Evolutionary conservation across 2,888 invertebrate species (phyloP).

Genomic region (Paralinhomoeus sp.): DNA sequence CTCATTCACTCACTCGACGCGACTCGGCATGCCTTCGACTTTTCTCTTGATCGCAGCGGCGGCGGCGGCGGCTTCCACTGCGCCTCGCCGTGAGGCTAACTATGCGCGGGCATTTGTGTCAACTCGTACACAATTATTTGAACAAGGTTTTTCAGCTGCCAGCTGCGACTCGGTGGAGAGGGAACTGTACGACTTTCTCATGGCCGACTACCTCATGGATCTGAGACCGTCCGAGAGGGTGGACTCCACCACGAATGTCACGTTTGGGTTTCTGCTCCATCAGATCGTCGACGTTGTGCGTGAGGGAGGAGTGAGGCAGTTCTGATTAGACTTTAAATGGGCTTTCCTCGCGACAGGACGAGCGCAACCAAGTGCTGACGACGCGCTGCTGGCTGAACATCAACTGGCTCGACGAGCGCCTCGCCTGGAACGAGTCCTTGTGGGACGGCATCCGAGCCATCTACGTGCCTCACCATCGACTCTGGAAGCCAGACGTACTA

Average conservation of each 20-base stretch:
- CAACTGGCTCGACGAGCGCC: slow-evolving; percentile 20
- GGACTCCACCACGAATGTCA: slow-evolving; percentile 47
- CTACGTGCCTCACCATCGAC: slow-evolving; percentile 19
- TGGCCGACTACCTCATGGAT: slow-evolving; percentile 52
- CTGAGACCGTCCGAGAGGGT: slow-evolving; percentile 50
- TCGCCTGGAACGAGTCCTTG: slow-evolving; percentile 4
- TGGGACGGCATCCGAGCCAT: slow-evolving; percentile 15
- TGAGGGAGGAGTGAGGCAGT: not conserved
- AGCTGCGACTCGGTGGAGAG: no score
- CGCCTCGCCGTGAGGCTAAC: no score
- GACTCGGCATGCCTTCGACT: no score
- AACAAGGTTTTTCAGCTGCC: no score
- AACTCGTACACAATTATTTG: no score
- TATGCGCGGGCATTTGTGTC: no score
- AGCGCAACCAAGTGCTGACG: slow-evolving; percentile 22
- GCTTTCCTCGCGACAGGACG: slow-evolving; percentile 13
- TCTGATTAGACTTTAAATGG: not conserved
- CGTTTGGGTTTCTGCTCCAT: slow-evolving; percentile 56
- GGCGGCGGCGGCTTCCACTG: no score
- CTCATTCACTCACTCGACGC: no score
- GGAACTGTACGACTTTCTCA: slow-evolving; percentile 18
- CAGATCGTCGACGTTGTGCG: slow-evolving; percentile 65
- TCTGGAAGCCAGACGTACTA: slow-evolving; percentile 24
- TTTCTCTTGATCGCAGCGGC: no score
- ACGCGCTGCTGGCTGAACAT: slow-evolving; percentile 23